Evolutionary conservation across 1,140 invertebrate species (phyloP).

Genomic region (Ceratoteleas bidentatus): DNA sequence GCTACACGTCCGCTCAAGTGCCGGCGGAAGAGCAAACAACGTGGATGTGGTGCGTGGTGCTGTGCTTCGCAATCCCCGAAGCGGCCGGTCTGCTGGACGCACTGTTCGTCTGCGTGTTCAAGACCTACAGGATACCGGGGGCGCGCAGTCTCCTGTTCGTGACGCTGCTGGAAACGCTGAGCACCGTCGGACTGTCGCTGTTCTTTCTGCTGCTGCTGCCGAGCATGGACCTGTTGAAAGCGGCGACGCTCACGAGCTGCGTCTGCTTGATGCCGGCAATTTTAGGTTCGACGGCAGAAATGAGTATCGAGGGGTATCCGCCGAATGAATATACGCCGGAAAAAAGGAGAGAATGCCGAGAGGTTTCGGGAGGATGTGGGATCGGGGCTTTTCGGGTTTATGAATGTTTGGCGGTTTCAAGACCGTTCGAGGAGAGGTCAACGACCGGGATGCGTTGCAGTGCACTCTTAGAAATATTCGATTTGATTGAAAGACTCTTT

Average conservation of each 20-base stretch:
- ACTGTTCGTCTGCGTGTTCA: slow-evolving; percentile 91
- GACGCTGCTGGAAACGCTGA: slow-evolving; percentile 89
- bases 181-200: slow-evolving; percentile 90
- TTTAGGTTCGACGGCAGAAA: slow-evolving; percentile 78
- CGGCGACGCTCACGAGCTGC: slow-evolving; percentile 94
- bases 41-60: slow-evolving; percentile 95
- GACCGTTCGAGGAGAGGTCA: too few relatives aligned
- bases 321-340: slow-evolving; percentile 25
- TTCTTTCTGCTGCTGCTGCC: slow-evolving; percentile 93
- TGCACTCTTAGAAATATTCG: too few relatives aligned
- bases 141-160: slow-evolving; percentile 83
- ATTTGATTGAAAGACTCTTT: too few relatives aligned
- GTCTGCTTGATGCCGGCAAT: slow-evolving; percentile 91
- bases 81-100: slow-evolving; percentile 89
- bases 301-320: too few relatives aligned
- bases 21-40: slow-evolving; percentile 88
- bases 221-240: slow-evolving; percentile 93
- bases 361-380: not conserved
- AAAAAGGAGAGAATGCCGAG: not conserved
- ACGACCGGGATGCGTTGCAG: too few relatives aligned
- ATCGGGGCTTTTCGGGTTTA: too few relatives aligned
- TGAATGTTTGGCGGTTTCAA: too few relatives aligned
- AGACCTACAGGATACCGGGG: slow-evolving; percentile 82
- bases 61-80: slow-evolving; percentile 92
- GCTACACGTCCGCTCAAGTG: slow-evolving; percentile 68